A percentile compares a stretch with the other conserved stretches of the same genome.
phyloP scores from a whole-genome alignment of 2,888 invertebrate species.

The Psylliodes chrysocephalus region DNA sequence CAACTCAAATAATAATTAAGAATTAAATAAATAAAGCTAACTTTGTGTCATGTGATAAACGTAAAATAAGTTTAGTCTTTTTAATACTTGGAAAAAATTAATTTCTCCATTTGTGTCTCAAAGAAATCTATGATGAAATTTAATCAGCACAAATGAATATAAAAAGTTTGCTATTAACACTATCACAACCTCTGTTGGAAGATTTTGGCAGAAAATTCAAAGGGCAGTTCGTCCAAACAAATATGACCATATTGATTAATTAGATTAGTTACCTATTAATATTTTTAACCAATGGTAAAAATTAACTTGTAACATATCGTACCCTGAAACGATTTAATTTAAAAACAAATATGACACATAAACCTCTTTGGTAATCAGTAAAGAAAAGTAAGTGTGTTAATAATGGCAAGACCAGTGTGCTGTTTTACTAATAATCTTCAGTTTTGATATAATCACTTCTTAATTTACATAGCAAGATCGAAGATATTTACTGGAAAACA shows the following conservation, averaged over 20 bases:
- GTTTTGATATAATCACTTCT: neutral
- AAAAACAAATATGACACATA: constrained; percentile 59
- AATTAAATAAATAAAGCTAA: constrained; percentile 20
- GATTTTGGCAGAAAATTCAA: constrained; percentile 62
- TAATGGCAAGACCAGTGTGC: constrained; percentile 52
- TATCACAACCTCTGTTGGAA: constrained; percentile 66
- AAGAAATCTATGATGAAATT: neutral
- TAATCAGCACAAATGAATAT: constrained; percentile 45
- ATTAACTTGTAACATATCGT: neutral
- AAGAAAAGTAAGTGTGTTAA: constrained; percentile 41
- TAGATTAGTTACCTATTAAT: too few species aligned
- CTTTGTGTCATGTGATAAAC: constrained; percentile 23
- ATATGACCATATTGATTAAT: constrained; percentile 15
- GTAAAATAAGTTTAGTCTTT: constrained; percentile 18
- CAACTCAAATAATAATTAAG: constrained; percentile 25
- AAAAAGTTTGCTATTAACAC: constrained; percentile 56
- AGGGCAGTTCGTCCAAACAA: constrained; percentile 33
- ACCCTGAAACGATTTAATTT: constrained; percentile 37
- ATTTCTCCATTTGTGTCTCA: neutral
- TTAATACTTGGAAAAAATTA: constrained; percentile 6
- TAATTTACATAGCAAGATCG: neutral
- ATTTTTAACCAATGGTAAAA: constrained; percentile 31
- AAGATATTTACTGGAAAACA: too few species aligned
- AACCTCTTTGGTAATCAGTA: constrained; percentile 63
- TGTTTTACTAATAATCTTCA: constrained; percentile 26